Evolutionary conservation across 2,113 vertebrate species (phyloP).

Genomic region (Himantopus leucocephalus): DNA sequence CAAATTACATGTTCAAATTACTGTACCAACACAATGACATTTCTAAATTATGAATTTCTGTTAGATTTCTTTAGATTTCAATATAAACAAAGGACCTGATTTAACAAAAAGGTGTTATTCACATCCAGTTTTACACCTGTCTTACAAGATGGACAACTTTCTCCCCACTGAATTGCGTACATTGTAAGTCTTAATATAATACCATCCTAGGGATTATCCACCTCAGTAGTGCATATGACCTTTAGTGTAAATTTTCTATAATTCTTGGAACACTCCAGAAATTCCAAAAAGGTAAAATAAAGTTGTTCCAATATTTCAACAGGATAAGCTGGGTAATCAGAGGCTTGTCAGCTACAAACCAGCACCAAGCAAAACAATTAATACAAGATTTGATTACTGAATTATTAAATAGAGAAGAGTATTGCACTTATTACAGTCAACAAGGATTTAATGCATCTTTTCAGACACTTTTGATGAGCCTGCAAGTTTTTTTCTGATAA

Average conservation of each 20-base stretch:
- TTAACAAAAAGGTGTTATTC: neutral
- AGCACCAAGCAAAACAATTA: neutral
- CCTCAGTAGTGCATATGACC: neutral
- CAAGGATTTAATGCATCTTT: neutral
- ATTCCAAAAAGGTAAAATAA: neutral
- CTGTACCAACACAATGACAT: neutral
- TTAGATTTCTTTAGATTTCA: neutral
- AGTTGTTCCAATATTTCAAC: neutral
- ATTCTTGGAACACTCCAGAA: neutral
- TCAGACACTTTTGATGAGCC: neutral
- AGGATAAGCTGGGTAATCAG: neutral
- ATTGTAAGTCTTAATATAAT: neutral
- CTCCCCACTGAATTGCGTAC: neutral
- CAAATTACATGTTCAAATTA: neutral
- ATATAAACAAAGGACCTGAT: neutral
- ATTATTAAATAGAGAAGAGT: neutral
- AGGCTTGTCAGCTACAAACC: neutral
- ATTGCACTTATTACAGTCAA: neutral
- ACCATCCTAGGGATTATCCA: neutral
- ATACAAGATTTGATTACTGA: neutral
- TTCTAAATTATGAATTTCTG: neutral
- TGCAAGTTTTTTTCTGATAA: neutral
- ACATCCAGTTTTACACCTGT: neutral
- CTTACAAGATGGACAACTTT: neutral
- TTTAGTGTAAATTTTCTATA: neutral